Evolutionary conservation across 2,888 invertebrate genomes (phyloP).

Genomic region (Nomada fabriciana): DNA sequence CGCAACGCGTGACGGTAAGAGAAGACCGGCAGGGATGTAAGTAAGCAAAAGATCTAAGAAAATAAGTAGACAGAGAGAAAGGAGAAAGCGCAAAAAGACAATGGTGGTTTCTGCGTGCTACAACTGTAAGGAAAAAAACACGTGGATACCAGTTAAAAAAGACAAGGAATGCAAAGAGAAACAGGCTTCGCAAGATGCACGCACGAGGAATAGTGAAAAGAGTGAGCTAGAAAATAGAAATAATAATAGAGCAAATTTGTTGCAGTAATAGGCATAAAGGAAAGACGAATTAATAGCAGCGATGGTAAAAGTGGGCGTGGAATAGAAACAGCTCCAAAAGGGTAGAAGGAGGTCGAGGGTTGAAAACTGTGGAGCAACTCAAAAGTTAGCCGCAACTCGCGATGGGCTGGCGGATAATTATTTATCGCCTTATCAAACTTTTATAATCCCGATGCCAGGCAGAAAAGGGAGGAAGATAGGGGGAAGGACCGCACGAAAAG

Average conservation of each 20-base stretch:
- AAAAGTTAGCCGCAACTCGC: constrained; percentile 74
- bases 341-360: constrained; percentile 21
- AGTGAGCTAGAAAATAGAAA: background rate
- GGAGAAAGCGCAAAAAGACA: no score
- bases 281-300: constrained; percentile 21
- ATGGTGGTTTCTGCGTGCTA: no score
- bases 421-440: constrained; percentile 83
- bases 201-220: background rate
- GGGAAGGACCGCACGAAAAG: constrained; percentile 48
- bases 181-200: no score
- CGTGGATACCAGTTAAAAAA: background rate
- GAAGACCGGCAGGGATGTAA: background rate
- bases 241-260: background rate
- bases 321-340: constrained; percentile 2
- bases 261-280: background rate
- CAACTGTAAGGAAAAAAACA: no score
- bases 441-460: constrained; percentile 78
- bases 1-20: no score
- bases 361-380: constrained; percentile 72
- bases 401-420: constrained; percentile 79
- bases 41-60: no score
- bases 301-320: constrained; percentile 5
- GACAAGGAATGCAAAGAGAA: background rate
- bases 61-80: background rate
- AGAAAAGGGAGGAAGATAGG: background rate